These are phyloP conservation scores for Artemia sp. DNA, from an alignment of 2,888 invertebrate genomes.

Conservation along the genomic window DNA sequence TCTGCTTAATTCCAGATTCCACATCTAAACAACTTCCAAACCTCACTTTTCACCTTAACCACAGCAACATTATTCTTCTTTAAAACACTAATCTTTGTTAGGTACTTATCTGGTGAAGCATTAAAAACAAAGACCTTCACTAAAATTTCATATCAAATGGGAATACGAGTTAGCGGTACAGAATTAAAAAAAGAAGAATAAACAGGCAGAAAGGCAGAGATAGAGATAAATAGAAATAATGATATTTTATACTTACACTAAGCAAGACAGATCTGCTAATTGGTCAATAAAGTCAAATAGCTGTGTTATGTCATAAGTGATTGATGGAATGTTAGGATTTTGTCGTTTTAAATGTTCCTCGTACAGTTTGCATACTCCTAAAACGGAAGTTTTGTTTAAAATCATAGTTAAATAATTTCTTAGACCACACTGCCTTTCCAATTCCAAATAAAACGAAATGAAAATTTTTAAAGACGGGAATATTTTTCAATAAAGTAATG, in stretches of 20 bases:
- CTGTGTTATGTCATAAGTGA: conserved; percentile 95
- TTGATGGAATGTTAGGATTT: conserved; percentile 87
- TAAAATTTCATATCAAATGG: too few relatives aligned
- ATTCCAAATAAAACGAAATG: background rate
- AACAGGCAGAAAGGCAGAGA: too few relatives aligned
- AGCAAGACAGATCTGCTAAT: conserved; percentile 79
- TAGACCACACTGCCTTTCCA: background rate
- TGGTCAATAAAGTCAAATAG: conserved; percentile 96
- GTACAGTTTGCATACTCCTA: conserved; percentile 89
- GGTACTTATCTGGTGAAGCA: too few relatives aligned
- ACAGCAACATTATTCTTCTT: too few relatives aligned
- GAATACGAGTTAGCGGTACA: too few relatives aligned
- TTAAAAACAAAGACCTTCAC: too few relatives aligned
- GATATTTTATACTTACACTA: conserved; percentile 47
- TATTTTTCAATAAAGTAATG: background rate
- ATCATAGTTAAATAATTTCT: conserved; percentile 1
- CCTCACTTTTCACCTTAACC: too few relatives aligned
- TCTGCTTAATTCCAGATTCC: too few relatives aligned
- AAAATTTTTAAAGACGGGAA: conserved; percentile 17
- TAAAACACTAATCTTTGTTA: too few relatives aligned
- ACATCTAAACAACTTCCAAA: too few relatives aligned
- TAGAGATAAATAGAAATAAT: too few relatives aligned
- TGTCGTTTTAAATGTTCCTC: conserved; percentile 91
- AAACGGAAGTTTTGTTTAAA: conserved; percentile 23
- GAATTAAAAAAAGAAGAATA: too few relatives aligned